Conservation (phyloP, 1,140 invertebrate species). For the Polypedilum vanderplanki region DNA sequence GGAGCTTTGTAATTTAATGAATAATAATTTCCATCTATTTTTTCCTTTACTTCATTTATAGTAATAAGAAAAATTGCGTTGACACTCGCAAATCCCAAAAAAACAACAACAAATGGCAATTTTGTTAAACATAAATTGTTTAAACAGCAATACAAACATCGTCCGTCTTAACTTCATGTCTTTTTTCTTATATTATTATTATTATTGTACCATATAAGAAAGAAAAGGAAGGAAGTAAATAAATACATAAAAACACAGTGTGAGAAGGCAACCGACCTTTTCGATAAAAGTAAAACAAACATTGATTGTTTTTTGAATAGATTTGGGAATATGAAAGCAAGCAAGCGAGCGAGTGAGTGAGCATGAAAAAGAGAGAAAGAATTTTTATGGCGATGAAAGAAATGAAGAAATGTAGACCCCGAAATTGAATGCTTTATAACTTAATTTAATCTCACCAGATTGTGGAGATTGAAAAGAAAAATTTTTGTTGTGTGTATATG, state of each 20-base stretch:
- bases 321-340: neutral
- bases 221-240: neutral
- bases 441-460: conserved; percentile 13
- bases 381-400: neutral
- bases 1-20: neutral
- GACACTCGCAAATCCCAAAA: neutral
- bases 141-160: conserved; percentile 6
- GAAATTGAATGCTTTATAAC: conserved; percentile 13
- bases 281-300: conserved; percentile 12
- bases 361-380: neutral
- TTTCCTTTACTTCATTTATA: neutral
- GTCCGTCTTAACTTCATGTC: neutral
- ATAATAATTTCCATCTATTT: conserved; percentile 8
- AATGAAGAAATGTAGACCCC: conserved; percentile 12
- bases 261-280: neutral
- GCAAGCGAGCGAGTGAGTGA: neutral
- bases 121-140: conserved; percentile 1
- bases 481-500: neutral
- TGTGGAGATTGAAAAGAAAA: neutral
- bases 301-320: conserved; percentile 19
- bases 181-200: neutral
- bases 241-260: too few species aligned
- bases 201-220: neutral
- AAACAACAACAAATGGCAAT: neutral
- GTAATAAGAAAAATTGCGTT: neutral